Evolutionary conservation across 2,113 vertebrate species (phyloP).

Genomic region (Oriolus oriolus): DNA sequence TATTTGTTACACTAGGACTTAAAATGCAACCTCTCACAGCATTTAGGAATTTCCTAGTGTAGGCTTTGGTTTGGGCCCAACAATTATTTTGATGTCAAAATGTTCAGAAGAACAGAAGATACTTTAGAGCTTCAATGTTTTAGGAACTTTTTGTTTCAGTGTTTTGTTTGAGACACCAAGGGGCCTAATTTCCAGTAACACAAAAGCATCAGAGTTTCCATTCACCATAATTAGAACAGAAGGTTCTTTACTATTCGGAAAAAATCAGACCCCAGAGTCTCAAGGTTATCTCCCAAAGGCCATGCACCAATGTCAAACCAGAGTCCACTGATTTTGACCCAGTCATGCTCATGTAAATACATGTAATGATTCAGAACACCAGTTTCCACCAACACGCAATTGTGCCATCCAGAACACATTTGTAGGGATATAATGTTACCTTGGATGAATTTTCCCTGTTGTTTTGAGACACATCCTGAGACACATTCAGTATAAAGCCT

Average conservation of each 20-base stretch:
- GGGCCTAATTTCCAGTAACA: background rate
- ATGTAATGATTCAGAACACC: background rate
- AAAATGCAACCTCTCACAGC: background rate
- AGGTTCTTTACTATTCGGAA: background rate
- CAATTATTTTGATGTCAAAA: background rate
- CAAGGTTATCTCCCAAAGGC: background rate
- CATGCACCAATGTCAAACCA: background rate
- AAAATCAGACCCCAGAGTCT: background rate
- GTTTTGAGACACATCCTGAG: background rate
- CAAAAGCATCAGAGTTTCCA: background rate
- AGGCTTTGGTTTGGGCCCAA: background rate
- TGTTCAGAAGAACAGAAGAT: background rate
- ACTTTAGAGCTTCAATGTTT: background rate
- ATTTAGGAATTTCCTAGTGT: background rate
- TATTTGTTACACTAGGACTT: background rate
- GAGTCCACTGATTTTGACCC: background rate
- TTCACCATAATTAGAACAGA: background rate
- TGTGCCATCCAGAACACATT: background rate
- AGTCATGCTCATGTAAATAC: background rate
- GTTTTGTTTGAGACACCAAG: background rate
- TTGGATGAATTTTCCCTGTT: background rate
- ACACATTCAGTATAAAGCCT: background rate
- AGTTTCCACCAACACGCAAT: background rate
- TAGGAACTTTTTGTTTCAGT: background rate
- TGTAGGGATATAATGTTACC: background rate